Percentiles rank a stretch among this genome's conserved stretches.
These are phyloP conservation scores for Cataglyphis altisquamis DNA, from an alignment of 2,888 invertebrate species.

Conservation along the genomic window DNA sequence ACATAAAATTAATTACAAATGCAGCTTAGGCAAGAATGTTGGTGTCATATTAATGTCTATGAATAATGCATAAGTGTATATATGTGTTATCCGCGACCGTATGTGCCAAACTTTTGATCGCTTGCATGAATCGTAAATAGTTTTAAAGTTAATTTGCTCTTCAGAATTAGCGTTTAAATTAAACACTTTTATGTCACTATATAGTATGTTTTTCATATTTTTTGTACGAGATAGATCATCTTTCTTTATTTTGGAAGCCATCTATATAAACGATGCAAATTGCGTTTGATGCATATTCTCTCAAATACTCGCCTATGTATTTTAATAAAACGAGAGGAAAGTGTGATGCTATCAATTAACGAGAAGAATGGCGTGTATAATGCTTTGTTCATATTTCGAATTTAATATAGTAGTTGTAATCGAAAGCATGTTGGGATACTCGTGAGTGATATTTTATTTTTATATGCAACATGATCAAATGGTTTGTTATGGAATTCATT, in stretches of 20 bases:
- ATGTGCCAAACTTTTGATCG: conserved; percentile 22
- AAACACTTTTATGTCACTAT: neutral
- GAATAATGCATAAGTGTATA: conserved; percentile 22
- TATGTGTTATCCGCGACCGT: conserved; percentile 2
- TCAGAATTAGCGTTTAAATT: conserved; percentile 34
- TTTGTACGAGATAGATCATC: neutral
- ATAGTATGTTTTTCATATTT: neutral
- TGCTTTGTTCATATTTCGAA: neutral
- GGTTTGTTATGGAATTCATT: neutral
- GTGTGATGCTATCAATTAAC: neutral
- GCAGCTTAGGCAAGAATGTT: neutral
- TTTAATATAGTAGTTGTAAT: neutral
- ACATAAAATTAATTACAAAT: neutral
- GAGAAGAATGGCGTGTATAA: neutral
- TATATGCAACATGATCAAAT: neutral
- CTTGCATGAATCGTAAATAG: conserved; percentile 16
- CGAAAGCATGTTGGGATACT: neutral
- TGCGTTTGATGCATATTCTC: conserved; percentile 26
- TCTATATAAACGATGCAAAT: conserved; percentile 27
- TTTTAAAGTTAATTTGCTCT: conserved; percentile 32
- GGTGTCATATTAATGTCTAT: neutral
- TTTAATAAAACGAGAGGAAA: conserved; percentile 19
- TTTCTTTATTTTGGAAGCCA: neutral
- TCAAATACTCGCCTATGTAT: conserved; percentile 11
- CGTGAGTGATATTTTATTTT: neutral